phyloP scores from a whole-genome alignment of 2,888 invertebrate species.

The Scaptomyza tumidula region DNA sequence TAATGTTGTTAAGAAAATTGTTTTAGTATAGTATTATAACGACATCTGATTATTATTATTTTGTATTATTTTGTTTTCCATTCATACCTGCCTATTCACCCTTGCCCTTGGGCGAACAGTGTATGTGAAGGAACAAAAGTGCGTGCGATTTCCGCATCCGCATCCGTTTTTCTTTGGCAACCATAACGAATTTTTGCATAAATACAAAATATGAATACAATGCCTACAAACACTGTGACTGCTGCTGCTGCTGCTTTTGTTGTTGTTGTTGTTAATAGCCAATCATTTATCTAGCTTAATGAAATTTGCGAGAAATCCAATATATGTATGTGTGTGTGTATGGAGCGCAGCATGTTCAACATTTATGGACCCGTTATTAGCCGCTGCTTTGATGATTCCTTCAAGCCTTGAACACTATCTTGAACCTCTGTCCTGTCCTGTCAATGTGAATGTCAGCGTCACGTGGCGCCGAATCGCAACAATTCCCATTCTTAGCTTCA shows the following conservation, averaged over 20 bases:
- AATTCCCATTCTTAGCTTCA: conserved; percentile 4
- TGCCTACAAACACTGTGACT: conserved; percentile 7
- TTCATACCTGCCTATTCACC: too few species aligned
- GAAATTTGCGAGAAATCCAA: conserved; percentile 80
- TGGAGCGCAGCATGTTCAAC: conserved; percentile 31
- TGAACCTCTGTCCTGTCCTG: conserved; percentile 5
- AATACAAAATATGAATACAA: conserved; percentile 47
- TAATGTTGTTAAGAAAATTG: too few species aligned
- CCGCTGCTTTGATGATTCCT: conserved; percentile 47
- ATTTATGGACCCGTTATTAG: conserved; percentile 49
- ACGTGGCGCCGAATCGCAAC: conserved; percentile 53
- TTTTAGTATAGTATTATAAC: too few species aligned
- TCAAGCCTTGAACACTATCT: conserved; percentile 8
- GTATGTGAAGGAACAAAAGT: too few species aligned
- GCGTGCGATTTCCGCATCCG: too few species aligned
- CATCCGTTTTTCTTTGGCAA: conserved; percentile 23
- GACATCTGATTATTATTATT: too few species aligned
- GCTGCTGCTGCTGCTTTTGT: conserved; percentile 27
- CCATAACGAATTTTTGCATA: conserved; percentile 81
- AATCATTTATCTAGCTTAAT: conserved; percentile 84
- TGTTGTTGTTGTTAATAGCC: conserved; percentile 76
- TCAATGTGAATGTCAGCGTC: conserved; percentile 49
- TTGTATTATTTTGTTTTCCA: too few species aligned
- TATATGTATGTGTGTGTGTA: background rate
- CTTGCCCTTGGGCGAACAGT: too few species aligned